A percentile compares a stretch with the other conserved stretches of the same genome.
Evolutionary conservation across 2,888 invertebrate species (phyloP).

Genomic region (Brachynemurus nebulosus): DNA sequence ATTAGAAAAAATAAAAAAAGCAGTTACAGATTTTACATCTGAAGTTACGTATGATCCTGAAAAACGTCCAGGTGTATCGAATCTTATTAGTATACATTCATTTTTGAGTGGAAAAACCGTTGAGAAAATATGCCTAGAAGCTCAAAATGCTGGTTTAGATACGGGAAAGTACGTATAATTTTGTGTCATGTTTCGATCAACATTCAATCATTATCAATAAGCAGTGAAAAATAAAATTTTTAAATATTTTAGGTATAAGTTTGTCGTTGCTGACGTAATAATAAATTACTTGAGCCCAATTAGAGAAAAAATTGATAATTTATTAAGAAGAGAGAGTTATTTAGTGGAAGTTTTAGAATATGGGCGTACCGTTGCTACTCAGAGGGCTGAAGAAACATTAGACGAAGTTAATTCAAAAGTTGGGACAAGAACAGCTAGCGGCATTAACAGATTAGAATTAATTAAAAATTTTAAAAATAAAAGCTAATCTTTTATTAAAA

Average conservation of each 20-base stretch:
- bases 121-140: constrained; percentile 53
- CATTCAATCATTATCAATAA: background rate
- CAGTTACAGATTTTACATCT: constrained; percentile 81
- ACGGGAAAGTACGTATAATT: constrained; percentile 50
- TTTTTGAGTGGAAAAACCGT: constrained; percentile 49
- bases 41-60: constrained; percentile 63
- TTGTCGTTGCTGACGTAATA: constrained; percentile 55
- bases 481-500: too few relatives aligned
- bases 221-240: too few relatives aligned
- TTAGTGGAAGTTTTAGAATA: constrained; percentile 44
- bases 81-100: constrained; percentile 74
- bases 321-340: constrained; percentile 45
- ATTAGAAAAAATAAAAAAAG: constrained; percentile 62
- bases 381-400: constrained; percentile 48
- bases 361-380: constrained; percentile 49
- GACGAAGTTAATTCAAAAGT: constrained; percentile 44
- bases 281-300: constrained; percentile 57
- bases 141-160: constrained; percentile 38
- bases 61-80: constrained; percentile 73
- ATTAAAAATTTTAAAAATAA: too few relatives aligned
- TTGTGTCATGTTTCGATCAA: constrained; percentile 2
- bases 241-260: constrained; percentile 46
- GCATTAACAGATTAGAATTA: too few relatives aligned
- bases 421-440: too few relatives aligned
- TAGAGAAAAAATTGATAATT: constrained; percentile 39